Base-by-base conservation (phyloP, 2,113 vertebrate species). In the Triplophysa siluroides region DNA sequence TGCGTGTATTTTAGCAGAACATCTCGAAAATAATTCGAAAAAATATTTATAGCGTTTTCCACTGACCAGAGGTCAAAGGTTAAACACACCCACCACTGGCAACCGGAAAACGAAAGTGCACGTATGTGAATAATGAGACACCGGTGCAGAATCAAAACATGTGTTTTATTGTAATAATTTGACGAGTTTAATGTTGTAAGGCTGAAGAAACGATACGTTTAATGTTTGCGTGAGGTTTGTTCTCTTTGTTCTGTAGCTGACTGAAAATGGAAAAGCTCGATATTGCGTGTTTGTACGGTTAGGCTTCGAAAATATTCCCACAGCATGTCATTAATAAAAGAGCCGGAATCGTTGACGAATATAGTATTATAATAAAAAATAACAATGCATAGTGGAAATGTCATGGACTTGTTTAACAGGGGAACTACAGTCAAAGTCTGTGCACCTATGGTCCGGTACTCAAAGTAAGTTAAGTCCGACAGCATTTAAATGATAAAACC, bases 361-460 rank as follows among this genome's bases (percentile, higher is more conserved):
- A 1, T 61, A 60, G 56, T 60, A 11, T 19, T 24, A 63, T 26
- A 16, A 63, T 63, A 63, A 29, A 6, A n/a, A 8, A 58, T 58
- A n/a, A 58, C 16, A 19, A 60, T 66, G 70, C 60, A 80, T 0
- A 45, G 24, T 23, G 62, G 26, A 19, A 88, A 89, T 78, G 85
- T 94, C n/a, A 84, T 94, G 89, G 96, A 96, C 83, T 90, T 99
- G 91, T 96, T 99, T 86, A 89, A 90, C 85, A 93, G 93, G 33
- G 96, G 92, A 6, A 92, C 91, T 21, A 83, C 95, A 56, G 87
- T 98, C 43, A 98, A 95, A 90, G 92, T 98, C 50, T 98, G 95
- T 79, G 97, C 97, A 0, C 97, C 97, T 0, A 99, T 99, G 98
- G 98, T 99, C 11, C 95, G 98, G 65, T 99, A 99, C 87, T 99